A percentile compares a stretch with the other conserved stretches of the same genome.
These are phyloP conservation scores for Dicerorhinus sumatrensis DNA, from an alignment of 2,113 vertebrate species.

Conservation along the genomic window DNA sequence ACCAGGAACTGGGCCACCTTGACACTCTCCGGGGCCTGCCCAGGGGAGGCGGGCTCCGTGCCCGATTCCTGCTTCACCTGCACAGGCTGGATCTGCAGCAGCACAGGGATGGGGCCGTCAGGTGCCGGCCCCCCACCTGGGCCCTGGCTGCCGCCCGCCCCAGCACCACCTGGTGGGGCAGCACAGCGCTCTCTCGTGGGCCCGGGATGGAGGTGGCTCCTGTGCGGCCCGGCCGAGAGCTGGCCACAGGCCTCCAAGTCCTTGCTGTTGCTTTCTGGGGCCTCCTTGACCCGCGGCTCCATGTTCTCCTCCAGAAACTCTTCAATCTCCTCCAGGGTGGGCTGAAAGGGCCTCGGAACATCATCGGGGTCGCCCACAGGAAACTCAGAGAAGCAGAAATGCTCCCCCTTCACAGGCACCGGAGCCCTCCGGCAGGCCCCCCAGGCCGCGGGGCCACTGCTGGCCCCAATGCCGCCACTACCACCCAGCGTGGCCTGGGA, in stretches of 20 bases:
- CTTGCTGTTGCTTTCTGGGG: conserved; percentile 83
- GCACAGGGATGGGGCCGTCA: conserved; percentile 90
- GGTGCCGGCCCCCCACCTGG: conserved; percentile 81
- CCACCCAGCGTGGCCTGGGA: conserved; percentile 92
- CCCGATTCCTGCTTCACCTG: conserved; percentile 93
- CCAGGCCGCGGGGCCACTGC: conserved; percentile 83
- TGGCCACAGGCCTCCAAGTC: conserved; percentile 87
- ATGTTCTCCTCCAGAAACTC: conserved; percentile 98
- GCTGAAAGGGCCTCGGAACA: conserved; percentile 92
- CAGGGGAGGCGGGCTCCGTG: conserved; percentile 82
- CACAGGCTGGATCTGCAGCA: conserved; percentile 94
- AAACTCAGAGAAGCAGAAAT: conserved; percentile 91
- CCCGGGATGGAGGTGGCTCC: conserved; percentile 90
- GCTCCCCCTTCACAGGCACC: conserved; percentile 90
- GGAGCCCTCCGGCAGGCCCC: conserved; percentile 90
- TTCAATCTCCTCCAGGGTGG: conserved; percentile 96
- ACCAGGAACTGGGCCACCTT: conserved; percentile 95
- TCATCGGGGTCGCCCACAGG: conserved; percentile 90
- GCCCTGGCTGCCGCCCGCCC: conserved; percentile 84
- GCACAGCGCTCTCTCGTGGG: conserved; percentile 85
- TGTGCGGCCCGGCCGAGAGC: conserved; percentile 83
- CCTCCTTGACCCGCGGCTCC: conserved; percentile 91
- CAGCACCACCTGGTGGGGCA: conserved; percentile 76
- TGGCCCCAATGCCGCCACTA: conserved; percentile 36
- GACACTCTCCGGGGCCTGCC: conserved; percentile 90